phyloP scores from a whole-genome alignment of 2,888 invertebrate species.

The Sicus ferrugineus region DNA sequence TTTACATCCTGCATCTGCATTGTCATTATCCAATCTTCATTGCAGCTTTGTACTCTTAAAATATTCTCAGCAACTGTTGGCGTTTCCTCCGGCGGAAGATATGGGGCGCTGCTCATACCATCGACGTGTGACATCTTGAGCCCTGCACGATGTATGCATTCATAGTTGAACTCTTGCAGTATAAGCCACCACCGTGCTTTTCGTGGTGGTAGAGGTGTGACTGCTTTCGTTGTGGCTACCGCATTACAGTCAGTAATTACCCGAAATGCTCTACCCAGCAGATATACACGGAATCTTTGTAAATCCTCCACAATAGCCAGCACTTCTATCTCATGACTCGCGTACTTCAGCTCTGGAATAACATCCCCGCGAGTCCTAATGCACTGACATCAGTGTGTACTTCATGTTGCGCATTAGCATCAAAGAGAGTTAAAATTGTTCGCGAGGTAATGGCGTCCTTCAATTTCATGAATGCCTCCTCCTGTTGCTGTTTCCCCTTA shows the following conservation, averaged over 20 bases:
- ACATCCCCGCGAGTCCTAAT: background rate
- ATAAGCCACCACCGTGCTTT: background rate
- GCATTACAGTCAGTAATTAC: conserved; percentile 17
- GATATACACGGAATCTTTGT: background rate
- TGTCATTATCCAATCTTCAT: conserved; percentile 16
- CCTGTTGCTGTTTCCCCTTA: background rate
- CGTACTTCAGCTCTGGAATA: conserved; percentile 26
- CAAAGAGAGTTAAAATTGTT: background rate
- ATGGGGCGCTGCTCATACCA: no score
- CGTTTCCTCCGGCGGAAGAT: background rate
- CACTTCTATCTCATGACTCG: conserved; percentile 56
- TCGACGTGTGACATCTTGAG: no score
- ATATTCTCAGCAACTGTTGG: conserved; percentile 9
- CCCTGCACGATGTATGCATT: background rate
- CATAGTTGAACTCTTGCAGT: background rate
- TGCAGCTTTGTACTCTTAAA: conserved; percentile 16
- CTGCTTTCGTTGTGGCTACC: conserved; percentile 24
- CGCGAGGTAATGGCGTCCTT: background rate
- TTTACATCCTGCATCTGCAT: conserved; percentile 32
- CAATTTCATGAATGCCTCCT: background rate
- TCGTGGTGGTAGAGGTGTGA: conserved; percentile 7
- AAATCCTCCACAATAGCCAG: conserved; percentile 50
- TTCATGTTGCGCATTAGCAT: conserved; percentile 3
- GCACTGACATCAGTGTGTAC: conserved; percentile 8
- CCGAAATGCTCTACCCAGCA: background rate